These are phyloP conservation scores for Eubasilissa regina DNA, from an alignment of 1,140 invertebrate genomes.

Conservation along the genomic window DNA sequence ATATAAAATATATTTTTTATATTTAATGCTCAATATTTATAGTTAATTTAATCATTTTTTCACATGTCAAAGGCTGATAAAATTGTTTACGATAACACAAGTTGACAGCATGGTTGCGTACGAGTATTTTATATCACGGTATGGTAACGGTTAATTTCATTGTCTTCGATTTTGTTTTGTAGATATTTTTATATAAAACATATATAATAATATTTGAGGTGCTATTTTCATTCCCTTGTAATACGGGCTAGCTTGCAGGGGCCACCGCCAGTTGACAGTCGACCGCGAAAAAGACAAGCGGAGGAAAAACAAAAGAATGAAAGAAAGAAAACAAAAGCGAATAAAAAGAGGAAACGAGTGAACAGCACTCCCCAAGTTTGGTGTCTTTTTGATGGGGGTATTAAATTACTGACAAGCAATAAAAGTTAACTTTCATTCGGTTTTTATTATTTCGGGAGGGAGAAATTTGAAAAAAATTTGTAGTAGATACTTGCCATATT, in stretches of 20 bases:
- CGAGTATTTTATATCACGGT: too few species aligned
- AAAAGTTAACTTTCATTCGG: background rate
- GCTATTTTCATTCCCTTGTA: background rate
- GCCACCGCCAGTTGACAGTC: constrained; percentile 34
- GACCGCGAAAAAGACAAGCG: constrained; percentile 39
- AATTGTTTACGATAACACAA: too few species aligned
- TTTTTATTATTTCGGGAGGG: constrained; percentile 16
- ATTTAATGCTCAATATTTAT: too few species aligned
- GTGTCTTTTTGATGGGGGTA: constrained; percentile 14
- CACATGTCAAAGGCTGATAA: too few species aligned
- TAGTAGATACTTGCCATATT: too few species aligned
- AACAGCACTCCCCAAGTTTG: constrained; percentile 11
- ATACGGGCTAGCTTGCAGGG: background rate
- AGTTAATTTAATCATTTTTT: too few species aligned
- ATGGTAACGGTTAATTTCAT: too few species aligned
- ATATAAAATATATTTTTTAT: too few species aligned
- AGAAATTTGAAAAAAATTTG: background rate
- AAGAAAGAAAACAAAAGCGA: constrained; percentile 25
- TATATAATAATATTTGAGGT: background rate
- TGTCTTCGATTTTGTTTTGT: background rate
- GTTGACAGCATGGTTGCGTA: too few species aligned
- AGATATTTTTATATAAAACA: background rate
- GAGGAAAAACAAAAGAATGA: constrained; percentile 29
- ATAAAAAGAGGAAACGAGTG: constrained; percentile 12
- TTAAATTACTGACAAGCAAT: background rate